Base-by-base conservation (phyloP, 2,888 invertebrate genomes). In the Rhaphigaster nebulosa region DNA sequence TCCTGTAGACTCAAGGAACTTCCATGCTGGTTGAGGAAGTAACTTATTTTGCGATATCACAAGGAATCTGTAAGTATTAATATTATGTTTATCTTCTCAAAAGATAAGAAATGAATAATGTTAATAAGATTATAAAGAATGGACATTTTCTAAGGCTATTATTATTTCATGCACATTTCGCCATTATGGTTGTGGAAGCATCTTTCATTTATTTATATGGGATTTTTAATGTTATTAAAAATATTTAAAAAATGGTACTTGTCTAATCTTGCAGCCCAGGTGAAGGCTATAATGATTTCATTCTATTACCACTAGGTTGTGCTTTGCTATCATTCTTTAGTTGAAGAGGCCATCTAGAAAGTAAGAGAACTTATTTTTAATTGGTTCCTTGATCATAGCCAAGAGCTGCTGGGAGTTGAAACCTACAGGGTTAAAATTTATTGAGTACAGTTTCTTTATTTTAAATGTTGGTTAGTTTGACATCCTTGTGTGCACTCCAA, bases 1-100 rank as follows among this genome's bases (percentile, higher is more conserved):
- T 80, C 41, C 80, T 80, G 80, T 80, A 80, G 80, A 23, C 80
- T 80, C 80, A 80, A 26, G 80, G 80, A 80, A 80, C 80, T 45
- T 41, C 80, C 41, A 26, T 41, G 80, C 38, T 80, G 80, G 52
- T 20, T 56, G 87, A 34, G 52, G 56, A 87, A 56, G 29, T 87
- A 87, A 87, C 56, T 54, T 52, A 87, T 52, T 52, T 87, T 45
- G 87, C 41, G 50, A 87, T 45, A 87, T 87, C n/a, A n/a, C 45
- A 87, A 87, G 29, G 41, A 13, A 38, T 1, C 34, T 87, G 52
- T 87, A 56, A 87, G 87, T 54, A 87, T 45, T n/a, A 87, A n/a
- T 29, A 87, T 87, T 87, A 34, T 50, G 10, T 87, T 45, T 87
- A 87, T 87, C 29, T 34, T 87, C 52, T 34, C 56, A 34, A 52